These are phyloP conservation scores for Tetramorium simillimum DNA, from an alignment of 1,140 invertebrate genomes.

Conservation along the genomic window DNA sequence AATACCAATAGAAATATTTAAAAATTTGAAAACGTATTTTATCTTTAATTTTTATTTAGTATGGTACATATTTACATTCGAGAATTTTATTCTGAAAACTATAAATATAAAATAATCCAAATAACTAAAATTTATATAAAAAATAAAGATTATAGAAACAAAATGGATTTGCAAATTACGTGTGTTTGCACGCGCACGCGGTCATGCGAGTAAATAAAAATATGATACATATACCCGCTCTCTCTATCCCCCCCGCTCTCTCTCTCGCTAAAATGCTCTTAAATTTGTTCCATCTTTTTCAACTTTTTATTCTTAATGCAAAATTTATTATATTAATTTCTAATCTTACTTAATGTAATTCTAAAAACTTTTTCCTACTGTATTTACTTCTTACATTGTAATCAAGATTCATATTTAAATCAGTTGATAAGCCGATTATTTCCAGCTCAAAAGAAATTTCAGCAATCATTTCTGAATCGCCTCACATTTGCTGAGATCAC, in stretches of 20 bases:
- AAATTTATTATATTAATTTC: background rate
- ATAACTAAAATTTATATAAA: background rate
- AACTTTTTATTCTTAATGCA: background rate
- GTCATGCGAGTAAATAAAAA: background rate
- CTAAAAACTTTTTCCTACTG: background rate
- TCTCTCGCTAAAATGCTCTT: too few relatives aligned
- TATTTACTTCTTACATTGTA: background rate
- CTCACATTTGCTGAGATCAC: constrained; percentile 53
- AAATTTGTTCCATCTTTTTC: background rate
- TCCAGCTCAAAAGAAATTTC: constrained; percentile 28
- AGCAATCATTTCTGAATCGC: constrained; percentile 18
- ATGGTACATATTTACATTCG: background rate
- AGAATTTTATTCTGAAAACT: background rate
- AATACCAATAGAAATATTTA: background rate
- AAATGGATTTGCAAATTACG: background rate
- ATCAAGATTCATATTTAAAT: constrained; percentile 19
- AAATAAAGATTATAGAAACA: background rate
- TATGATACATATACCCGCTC: background rate
- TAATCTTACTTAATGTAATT: background rate
- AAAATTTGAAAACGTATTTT: background rate
- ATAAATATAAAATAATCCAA: constrained; percentile 1
- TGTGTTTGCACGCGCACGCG: background rate
- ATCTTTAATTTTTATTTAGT: background rate
- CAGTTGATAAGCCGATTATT: constrained; percentile 26
- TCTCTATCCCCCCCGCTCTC: too few relatives aligned